A percentile compares a stretch with the other conserved stretches of the same genome.
Conservation (phyloP, 2,113 vertebrate genomes). For the Protobothrops flavoviridis region DNA sequence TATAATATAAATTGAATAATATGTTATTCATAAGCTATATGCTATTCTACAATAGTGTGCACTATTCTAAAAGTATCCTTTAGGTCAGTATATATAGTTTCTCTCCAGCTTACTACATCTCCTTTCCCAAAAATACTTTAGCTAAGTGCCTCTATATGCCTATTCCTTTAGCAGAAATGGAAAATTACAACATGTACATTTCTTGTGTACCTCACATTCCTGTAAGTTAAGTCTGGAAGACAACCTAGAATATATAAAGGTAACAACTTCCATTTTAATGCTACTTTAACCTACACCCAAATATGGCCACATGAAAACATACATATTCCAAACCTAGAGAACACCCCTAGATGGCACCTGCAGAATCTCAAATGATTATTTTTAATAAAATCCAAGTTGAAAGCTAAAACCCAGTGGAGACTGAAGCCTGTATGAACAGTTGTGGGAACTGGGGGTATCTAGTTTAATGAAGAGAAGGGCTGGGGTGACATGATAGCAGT, state of each 20-base stretch:
- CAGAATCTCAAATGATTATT: background rate
- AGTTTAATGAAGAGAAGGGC: background rate
- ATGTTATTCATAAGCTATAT: no score
- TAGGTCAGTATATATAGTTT: no score
- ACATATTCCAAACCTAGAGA: background rate
- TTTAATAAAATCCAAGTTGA: background rate
- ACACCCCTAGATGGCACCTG: background rate
- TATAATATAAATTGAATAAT: no score
- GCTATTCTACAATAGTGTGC: no score
- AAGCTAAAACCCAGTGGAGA: background rate
- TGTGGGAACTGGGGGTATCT: background rate
- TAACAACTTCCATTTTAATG: background rate
- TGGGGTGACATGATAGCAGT: background rate
- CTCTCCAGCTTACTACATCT: no score
- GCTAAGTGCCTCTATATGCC: no score
- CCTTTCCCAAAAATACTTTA: no score
- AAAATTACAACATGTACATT: no score
- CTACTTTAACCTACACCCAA: background rate
- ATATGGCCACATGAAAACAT: background rate
- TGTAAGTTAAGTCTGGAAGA: background rate
- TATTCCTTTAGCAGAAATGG: no score
- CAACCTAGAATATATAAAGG: background rate
- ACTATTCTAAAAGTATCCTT: no score
- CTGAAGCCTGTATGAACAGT: background rate
- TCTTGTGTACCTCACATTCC: no score